Conservation (phyloP, 2,797 vertebrate species). For the Phaenicophaeus curvirostris region DNA sequence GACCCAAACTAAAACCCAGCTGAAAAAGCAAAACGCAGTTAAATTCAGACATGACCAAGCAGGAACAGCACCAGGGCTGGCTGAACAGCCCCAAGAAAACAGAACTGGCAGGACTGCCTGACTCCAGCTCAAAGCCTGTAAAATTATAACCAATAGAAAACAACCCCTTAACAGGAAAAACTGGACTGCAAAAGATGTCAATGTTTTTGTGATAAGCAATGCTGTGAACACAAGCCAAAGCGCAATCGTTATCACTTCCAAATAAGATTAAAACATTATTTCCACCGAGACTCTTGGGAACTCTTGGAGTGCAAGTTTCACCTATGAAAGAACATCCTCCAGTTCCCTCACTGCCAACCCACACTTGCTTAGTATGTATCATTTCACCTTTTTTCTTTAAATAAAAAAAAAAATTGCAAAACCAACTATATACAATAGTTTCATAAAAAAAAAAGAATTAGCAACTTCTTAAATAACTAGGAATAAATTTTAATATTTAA, state of each 20-base stretch:
- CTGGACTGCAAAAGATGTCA: background rate
- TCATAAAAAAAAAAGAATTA: background rate
- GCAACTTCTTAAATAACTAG: conserved; percentile 51
- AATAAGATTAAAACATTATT: background rate
- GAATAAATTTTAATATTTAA: conserved; percentile 56
- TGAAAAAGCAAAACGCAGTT: background rate
- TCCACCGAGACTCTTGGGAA: background rate
- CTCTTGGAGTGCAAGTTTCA: background rate
- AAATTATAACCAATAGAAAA: background rate
- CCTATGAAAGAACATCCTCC: background rate
- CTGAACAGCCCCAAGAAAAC: background rate
- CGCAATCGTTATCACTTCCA: background rate
- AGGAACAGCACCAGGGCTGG: background rate
- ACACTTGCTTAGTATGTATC: background rate
- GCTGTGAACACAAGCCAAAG: background rate
- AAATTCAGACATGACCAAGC: background rate
- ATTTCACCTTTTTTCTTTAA: background rate
- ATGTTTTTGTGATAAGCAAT: background rate
- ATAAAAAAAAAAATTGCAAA: background rate
- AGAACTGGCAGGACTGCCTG: background rate
- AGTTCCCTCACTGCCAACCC: background rate
- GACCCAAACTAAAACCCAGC: background rate
- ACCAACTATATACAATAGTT: background rate
- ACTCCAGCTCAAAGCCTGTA: background rate
- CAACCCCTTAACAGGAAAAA: background rate